A percentile compares a stretch with the other conserved stretches of the same genome.
phyloP scores from a whole-genome alignment of 2,888 invertebrate genomes.

The Sialis fuliginosa region DNA sequence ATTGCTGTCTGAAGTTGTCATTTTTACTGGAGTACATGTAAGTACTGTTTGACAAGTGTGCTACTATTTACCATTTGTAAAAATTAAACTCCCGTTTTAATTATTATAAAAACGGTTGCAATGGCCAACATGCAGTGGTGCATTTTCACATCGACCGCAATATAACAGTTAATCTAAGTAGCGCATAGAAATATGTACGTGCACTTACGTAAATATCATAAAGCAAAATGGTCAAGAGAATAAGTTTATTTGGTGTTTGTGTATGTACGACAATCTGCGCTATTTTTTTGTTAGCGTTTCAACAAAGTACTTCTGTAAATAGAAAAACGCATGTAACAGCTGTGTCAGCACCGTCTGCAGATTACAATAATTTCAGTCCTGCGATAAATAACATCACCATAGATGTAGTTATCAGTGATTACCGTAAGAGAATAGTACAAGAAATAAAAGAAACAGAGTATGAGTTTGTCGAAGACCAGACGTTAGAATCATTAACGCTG shows the following conservation, averaged over 20 bases:
- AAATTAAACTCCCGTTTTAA: no score
- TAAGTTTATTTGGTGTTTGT: slow-evolving; percentile 11
- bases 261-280: slow-evolving; percentile 10
- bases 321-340: slow-evolving; percentile 10
- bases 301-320: slow-evolving; percentile 9
- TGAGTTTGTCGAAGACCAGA: slow-evolving; percentile 37
- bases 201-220: not conserved
- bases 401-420: slow-evolving; percentile 35
- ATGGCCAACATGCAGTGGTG: no score
- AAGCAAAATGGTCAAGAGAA: slow-evolving; percentile 10
- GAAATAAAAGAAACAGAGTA: slow-evolving; percentile 36
- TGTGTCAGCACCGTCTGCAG: not conserved
- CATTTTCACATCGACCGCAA: no score
- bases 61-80: no score
- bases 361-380: slow-evolving; percentile 1
- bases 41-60: no score
- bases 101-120: no score
- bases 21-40: no score
- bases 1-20: no score
- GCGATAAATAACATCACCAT: slow-evolving; percentile 22
- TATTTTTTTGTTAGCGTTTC: slow-evolving; percentile 10
- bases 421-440: slow-evolving; percentile 31
- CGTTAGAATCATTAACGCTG: slow-evolving; percentile 47
- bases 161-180: no score
- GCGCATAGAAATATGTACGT: no score